Evolutionary conservation across 2,797 vertebrate genomes (phyloP).

Genomic region (Rhynchotus rufescens): DNA sequence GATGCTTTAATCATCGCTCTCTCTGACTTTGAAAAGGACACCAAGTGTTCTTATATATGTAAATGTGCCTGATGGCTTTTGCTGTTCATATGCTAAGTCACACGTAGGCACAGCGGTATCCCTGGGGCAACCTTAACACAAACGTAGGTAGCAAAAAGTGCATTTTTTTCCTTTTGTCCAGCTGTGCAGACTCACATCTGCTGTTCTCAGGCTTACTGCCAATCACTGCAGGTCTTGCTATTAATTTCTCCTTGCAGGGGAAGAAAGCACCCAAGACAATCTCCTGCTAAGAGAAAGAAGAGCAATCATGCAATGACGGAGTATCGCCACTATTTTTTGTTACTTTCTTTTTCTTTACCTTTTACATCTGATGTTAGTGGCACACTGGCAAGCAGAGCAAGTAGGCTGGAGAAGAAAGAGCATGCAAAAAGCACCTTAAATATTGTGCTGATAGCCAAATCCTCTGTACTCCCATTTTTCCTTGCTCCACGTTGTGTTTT

Average conservation of each 20-base stretch:
- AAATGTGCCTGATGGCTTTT: slow-evolving; percentile 3
- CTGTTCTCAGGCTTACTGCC: slow-evolving; percentile 11
- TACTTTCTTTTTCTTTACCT: background rate
- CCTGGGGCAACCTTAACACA: slow-evolving; percentile 10
- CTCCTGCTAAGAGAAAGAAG: background rate
- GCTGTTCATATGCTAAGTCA: background rate
- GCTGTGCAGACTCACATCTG: slow-evolving; percentile 28
- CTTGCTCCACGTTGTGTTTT: background rate
- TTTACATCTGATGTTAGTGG: background rate
- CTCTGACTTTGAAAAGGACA: slow-evolving; percentile 15
- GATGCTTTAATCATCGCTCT: background rate
- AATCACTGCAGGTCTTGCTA: slow-evolving; percentile 13
- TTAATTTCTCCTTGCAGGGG: background rate
- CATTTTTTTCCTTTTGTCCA: background rate
- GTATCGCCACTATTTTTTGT: background rate
- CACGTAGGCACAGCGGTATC: background rate
- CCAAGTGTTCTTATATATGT: slow-evolving; percentile 3
- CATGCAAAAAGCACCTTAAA: background rate
- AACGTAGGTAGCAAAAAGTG: background rate
- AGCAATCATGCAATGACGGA: background rate
- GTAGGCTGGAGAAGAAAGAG: background rate
- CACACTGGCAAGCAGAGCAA: background rate
- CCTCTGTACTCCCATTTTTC: background rate
- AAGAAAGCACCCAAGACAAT: slow-evolving; percentile 13
- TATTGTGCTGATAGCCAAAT: background rate